phyloP scores from a whole-genome alignment of 2,797 vertebrate genomes.

The Allobates femoralis region DNA sequence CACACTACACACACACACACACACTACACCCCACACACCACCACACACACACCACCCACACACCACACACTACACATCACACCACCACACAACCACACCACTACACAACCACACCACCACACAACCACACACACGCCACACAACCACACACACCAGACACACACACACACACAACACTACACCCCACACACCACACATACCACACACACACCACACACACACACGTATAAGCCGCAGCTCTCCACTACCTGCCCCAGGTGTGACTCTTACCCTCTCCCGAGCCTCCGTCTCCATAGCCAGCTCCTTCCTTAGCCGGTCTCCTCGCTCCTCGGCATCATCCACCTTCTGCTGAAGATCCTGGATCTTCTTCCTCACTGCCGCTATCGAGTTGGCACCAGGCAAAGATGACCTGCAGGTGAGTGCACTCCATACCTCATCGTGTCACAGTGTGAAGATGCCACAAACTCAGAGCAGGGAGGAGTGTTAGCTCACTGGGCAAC shows the following conservation, averaged over 20 bases:
- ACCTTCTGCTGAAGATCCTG: conserved; percentile 82
- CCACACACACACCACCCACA: no score
- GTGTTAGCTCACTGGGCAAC: neutral
- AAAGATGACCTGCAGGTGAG: conserved; percentile 66
- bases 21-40: no score
- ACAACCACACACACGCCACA: no score
- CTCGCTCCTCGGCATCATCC: conserved; percentile 82
- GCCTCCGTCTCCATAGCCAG: conserved; percentile 8
- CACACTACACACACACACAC: no score
- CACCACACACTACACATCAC: no score
- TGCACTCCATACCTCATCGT: neutral
- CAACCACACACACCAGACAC: no score
- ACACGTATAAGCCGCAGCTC: neutral
- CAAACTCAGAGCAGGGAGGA: neutral
- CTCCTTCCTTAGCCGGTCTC: conserved; percentile 65
- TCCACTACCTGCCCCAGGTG: neutral
- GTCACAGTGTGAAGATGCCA: neutral
- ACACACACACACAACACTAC: no score
- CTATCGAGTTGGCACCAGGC: conserved; percentile 78
- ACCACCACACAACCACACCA: no score
- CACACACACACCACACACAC: no score
- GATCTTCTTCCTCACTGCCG: conserved; percentile 85
- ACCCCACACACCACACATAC: no score
- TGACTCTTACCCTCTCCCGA: conserved; percentile 10
- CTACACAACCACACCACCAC: no score